Evolutionary conservation across 1,140 invertebrate genomes (phyloP), one percentile per base, ranked within the genome.

Genomic region (Eubasilissa regina): DNA sequence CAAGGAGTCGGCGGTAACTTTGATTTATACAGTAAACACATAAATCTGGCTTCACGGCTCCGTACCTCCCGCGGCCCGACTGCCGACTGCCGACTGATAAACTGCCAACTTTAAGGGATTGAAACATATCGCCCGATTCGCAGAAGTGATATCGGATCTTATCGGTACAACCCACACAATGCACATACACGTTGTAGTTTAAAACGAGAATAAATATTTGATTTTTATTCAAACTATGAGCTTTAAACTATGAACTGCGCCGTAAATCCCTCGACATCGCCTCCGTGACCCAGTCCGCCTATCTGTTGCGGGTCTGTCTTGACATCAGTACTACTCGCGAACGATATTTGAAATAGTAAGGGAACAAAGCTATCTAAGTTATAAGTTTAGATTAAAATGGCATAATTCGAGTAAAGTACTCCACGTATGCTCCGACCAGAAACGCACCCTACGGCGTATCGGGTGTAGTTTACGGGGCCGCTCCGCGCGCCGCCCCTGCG

Each of bases 21-120:
- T 88, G 88, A 89, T 88, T 88, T 88, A 87, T 88, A 85, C 86
- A 86, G 87, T 87, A 88, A 88, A 89, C 87, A 88, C 87, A 88
- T 89, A 88, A 89, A 89, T 89, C 87, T 85, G 87, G 88, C 86
- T 88, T 87, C 85, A 84, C 84, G 86, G 85, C 87, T 86, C 86
- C 85, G 75, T 80, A 64, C 66, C 64, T 64, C 70, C 58, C 53
- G 13, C 35, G 78, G 68, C 19, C 21, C 64, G 58, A 17, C 48
- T 56, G 64, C 21, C 64, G 58, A 17, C 48, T 56, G 64, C 66
- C 60, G 75, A 64, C 72, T 64, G 79, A 48, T 73, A 77, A 75
- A 81, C 70, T 81, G 80, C 70, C 78, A 68, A 77, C 76, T 55
- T 60, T 78, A 73, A 51, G 64, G 64, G 58, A 79, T 60, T 44